Base-by-base conservation (phyloP, 2,888 invertebrate genomes). In the Caenorhabditis sp. region DNA sequence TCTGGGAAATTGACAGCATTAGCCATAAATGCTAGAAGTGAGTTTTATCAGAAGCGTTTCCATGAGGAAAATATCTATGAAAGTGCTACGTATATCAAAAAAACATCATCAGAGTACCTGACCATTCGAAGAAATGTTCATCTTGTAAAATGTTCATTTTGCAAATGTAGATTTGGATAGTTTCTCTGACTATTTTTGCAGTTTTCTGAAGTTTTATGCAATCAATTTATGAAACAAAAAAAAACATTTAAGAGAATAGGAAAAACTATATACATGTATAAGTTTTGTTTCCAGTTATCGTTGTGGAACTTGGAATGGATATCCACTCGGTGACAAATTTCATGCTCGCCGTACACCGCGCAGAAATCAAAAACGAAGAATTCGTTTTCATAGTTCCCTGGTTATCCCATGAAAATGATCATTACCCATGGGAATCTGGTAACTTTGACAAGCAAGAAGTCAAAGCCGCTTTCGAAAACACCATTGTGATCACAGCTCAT, bases 241-340 rank as follows among this genome's bases (percentile, higher is more conserved):
- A n/a, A n/a, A n/a, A n/a, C n/a, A n/a, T n/a, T n/a, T n/a, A n/a
- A n/a, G n/a, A n/a, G n/a, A n/a, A n/a, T n/a, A n/a, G 4, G 31
- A 31, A 31, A 31, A 31, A 31, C 4, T 31, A 31, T 31, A 4
- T 31, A 7, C 31, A 31, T 31, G 31, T 31, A 31, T 31, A n/a
- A n/a, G n/a, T n/a, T 12, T 1, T 2, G 38, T 3, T 64, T 81
- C 52, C 21, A 86, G 85, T 87, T n/a, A 76, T 87, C 38, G 81
- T 86, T 43, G 82, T 84, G 26, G 86, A 86, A 71, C 62, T 87
- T 59, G 86, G 86, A 14, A 84, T 86, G 85, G 86, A 86, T 65
- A 64, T 86, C 23, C 85, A 84, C 63, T 59, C 81, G 0, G 77
- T 79, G 8, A 76, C 81, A 7, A 81, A 82, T 36, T 85, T 86